Evolutionary conservation across 1,140 invertebrate genomes (phyloP).

Genomic region (Pseudomyrmex concolor): DNA sequence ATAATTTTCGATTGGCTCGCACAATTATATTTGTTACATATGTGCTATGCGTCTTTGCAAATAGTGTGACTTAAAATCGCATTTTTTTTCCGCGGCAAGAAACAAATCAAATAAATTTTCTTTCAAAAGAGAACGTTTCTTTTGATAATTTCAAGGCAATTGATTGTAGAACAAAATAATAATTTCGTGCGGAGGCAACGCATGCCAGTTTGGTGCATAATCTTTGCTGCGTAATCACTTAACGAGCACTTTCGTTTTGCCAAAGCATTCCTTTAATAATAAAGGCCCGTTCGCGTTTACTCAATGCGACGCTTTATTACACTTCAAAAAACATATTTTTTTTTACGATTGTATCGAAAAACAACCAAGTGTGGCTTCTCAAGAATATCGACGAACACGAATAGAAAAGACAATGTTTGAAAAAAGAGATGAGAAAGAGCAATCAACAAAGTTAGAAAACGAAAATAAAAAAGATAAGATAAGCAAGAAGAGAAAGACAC

Average conservation of each 20-base stretch:
- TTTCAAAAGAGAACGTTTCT: background rate
- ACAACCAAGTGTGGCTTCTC: conserved; percentile 28
- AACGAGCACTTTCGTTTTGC: conserved; percentile 57
- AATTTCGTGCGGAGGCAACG: conserved; percentile 4
- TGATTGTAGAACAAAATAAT: conserved; percentile 21
- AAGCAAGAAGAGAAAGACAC: no score
- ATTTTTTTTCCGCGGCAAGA: background rate
- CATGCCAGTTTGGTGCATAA: conserved; percentile 34
- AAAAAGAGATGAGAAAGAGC: background rate
- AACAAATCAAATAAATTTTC: conserved; percentile 16
- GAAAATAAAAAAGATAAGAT: no score
- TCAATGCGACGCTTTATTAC: conserved; percentile 50
- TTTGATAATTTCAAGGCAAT: conserved; percentile 7
- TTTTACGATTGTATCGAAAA: conserved; percentile 33
- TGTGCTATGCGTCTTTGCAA: background rate
- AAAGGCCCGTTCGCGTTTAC: conserved; percentile 27
- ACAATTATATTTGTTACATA: background rate
- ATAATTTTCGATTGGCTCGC: background rate
- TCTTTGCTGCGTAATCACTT: conserved; percentile 63
- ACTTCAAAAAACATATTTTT: conserved; percentile 57
- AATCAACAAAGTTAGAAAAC: no score
- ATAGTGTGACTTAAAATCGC: background rate
- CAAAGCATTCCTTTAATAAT: conserved; percentile 64
- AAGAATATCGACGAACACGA: conserved; percentile 34
- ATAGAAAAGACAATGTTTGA: conserved; percentile 8